Percentiles rank a stretch among this genome's conserved stretches.
Conservation (phyloP, 64 coral and sea anemone species). For the Platygyra sinensis region DNA sequence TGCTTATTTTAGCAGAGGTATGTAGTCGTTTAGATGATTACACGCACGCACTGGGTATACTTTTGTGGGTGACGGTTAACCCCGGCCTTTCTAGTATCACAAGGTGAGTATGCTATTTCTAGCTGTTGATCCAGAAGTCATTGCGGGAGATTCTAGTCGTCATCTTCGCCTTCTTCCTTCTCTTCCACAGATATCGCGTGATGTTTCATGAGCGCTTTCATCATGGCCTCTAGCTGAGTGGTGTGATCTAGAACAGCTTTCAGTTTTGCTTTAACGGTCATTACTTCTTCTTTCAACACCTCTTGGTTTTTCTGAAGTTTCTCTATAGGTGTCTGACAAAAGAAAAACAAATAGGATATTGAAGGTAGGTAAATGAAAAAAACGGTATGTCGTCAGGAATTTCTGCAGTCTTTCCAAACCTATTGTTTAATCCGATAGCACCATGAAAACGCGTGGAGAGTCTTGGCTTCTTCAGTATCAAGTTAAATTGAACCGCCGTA, state of each 20-base stretch:
- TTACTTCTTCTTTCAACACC: constrained; percentile 76
- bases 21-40: no score
- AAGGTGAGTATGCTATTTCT: background rate
- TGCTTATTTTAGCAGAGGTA: no score
- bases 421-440: no score
- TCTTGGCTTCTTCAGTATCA: no score
- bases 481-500: no score
- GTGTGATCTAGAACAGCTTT: constrained; percentile 88
- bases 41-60: no score
- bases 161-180: constrained; percentile 91
- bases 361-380: background rate
- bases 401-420: no score
- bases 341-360: background rate
- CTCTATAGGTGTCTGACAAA: constrained; percentile 86
- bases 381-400: no score
- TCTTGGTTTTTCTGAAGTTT: constrained; percentile 93
- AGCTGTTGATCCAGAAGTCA: background rate
- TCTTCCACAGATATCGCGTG: constrained; percentile 81
- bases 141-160: constrained; percentile 49
- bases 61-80: no score
- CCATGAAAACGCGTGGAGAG: no score
- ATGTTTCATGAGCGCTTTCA: constrained; percentile 96
- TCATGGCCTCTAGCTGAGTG: constrained; percentile 89
- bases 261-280: constrained; percentile 78
- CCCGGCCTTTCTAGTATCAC: no score